Base-by-base conservation (phyloP, 2,113 vertebrate genomes). In the Micromys minutus region DNA sequence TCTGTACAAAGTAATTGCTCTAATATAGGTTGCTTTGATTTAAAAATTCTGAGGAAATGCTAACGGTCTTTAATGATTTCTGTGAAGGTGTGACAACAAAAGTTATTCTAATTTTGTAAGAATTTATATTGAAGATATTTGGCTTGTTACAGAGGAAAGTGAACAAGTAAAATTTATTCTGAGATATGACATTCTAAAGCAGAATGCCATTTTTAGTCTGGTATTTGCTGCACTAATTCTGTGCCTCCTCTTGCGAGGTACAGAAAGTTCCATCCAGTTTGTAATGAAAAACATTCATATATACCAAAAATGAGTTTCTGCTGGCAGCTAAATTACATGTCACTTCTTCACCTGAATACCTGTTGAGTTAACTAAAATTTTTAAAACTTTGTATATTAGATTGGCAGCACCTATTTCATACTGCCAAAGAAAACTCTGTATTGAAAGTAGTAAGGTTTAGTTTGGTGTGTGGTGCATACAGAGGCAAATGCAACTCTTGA, bases 71-170 rank as follows among this genome's bases (percentile, higher is more conserved):
- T 86, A 65, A 39, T 84, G 31, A 93, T 15, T 45, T 81, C 52
- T 50, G 6, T 72, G 50, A 85, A 92, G 45, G 52, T 81, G n/a
- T 77, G 65, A 93, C 83, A 45, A 57, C 47, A 55, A 75, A 9
- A 24, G 50, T 63, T 19, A 6, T 21, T 67, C 86, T 91, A 92
- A 42, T 1, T 31, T 79, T 80, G 0, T 71, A 87, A 57, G 63
- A 87, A 95, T 75, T 85, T 92, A 61, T 39, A 45, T 16, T 92
- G 39, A 34, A 89, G 88, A 75, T 92, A 13, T 77, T 89, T 85
- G 59, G 52, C 26, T 59, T 55, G 24, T 79, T 61, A 50, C 36
- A 79, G 22, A 52, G 65, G 77, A 80, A 13, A 89, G 7, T 96
- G 39, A 57, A 76, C 50, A 77, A n/a, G 36, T 92, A 57, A 81